These are phyloP conservation scores for Scaptomyza caliginosa DNA, from an alignment of 2,888 invertebrate genomes.

Conservation along the genomic window DNA sequence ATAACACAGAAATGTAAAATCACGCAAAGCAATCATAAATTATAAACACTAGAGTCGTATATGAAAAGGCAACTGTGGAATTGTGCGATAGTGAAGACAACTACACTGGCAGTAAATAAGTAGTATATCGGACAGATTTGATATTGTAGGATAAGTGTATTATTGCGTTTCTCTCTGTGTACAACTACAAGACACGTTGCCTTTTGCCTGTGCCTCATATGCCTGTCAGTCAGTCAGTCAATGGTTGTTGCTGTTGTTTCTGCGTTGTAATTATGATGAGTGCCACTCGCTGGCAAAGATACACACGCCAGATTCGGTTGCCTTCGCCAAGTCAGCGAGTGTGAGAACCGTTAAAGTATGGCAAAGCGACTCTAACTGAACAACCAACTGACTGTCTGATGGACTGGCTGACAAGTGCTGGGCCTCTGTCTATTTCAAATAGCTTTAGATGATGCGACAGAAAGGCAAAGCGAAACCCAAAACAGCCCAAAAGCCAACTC, in stretches of 20 bases:
- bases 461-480: conserved; percentile 46
- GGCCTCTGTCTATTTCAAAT: conserved; percentile 48
- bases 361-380: conserved; percentile 65
- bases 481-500: conserved; percentile 24
- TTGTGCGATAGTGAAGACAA: conserved; percentile 17
- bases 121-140: background rate
- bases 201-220: conserved; percentile 31
- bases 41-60: conserved; percentile 57
- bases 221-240: conserved; percentile 54
- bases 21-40: conserved; percentile 74
- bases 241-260: conserved; percentile 27
- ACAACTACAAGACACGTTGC: conserved; percentile 20
- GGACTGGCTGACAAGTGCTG: conserved; percentile 47
- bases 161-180: conserved; percentile 8
- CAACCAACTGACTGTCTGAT: conserved; percentile 27
- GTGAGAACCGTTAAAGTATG: conserved; percentile 78
- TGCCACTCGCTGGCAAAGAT: conserved; percentile 76
- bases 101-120: background rate
- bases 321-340: conserved; percentile 44
- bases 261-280: conserved; percentile 77
- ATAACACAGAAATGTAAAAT: conserved; percentile 69
- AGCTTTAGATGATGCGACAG: conserved; percentile 75
- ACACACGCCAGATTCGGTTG: conserved; percentile 67
- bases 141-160: background rate
- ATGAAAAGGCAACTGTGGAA: conserved; percentile 32